Evolutionary conservation across 2,113 vertebrate genomes (phyloP).

Genomic region (Mormyrus iriodes): DNA sequence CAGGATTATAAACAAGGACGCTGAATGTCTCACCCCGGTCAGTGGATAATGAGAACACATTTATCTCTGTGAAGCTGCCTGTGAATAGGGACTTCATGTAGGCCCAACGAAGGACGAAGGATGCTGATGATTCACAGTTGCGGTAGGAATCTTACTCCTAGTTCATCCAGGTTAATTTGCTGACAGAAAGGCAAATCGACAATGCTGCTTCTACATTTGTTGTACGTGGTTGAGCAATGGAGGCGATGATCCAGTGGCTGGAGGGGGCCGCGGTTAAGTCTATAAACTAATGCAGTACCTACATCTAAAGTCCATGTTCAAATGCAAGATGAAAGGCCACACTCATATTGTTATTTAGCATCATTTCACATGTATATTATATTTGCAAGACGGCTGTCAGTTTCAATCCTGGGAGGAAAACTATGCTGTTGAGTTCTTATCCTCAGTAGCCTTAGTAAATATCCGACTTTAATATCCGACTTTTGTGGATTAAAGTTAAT

Average conservation of each 20-base stretch:
- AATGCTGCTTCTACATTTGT: neutral
- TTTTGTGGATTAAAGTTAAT: neutral
- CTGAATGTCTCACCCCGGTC: neutral
- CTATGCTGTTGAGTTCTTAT: neutral
- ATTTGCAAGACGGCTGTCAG: neutral
- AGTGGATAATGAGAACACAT: neutral
- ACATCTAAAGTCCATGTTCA: neutral
- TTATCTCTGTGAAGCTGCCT: neutral
- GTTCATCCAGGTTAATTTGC: neutral
- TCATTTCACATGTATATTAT: neutral
- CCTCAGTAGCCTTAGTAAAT: neutral
- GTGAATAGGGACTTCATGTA: neutral
- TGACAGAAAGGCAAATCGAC: neutral
- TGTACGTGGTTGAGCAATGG: neutral
- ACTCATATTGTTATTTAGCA: neutral
- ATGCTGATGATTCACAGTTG: neutral
- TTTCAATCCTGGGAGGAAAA: neutral
- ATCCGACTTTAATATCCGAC: neutral
- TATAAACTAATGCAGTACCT: neutral
- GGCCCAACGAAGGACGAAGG: neutral
- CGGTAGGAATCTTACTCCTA: neutral
- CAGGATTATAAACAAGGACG: neutral
- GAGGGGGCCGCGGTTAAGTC: neutral
- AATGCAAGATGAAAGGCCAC: neutral
- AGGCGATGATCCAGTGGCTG: neutral